Base-by-base conservation (phyloP, 2,888 invertebrate species). In the Brenthis ino region DNA sequence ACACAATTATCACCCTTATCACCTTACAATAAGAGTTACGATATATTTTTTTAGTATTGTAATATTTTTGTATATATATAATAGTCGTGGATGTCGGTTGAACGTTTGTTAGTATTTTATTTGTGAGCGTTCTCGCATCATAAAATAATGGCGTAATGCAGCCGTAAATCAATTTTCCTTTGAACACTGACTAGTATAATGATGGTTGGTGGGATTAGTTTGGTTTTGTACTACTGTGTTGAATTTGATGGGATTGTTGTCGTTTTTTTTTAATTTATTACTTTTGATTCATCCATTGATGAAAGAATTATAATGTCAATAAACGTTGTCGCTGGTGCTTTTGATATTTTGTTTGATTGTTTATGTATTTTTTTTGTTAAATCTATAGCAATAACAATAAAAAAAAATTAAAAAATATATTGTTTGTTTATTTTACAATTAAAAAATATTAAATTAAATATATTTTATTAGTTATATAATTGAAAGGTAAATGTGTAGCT, bases 71-170 rank as follows among this genome's bases (percentile, higher is more conserved):
- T 77, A 73, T 77, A 76, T 77, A 81, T 82, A 88, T 92, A 91
- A 92, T 91, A 90, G 91, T 88, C 91, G 89, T 89, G 90, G 88
- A 91, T 89, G 89, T 88, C 91, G 86, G 91, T 86, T 90, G 91
- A 89, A 86, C 89, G 91, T 92, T 91, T 91, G 91, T 91, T 89
- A 89, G 90, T 91, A 91, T 92, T 91, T 91, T 92, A 92, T 92
- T 91, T 91, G 86, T 87, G 90, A 90, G 87, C 90, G 89, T 89
- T 91, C 89, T 88, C 89, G 90, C 88, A 88, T 90, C 90, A 90
- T 91, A 89, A 90, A 91, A 89, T 91, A 92, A 92, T 91, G 88
- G 90, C 89, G 89, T 91, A 91, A 91, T 91, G 91, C 89, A 87
- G 85, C 84, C 83, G 86, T 91, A 91, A 91, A 91, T 91, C 91